Percentiles rank a stretch among this genome's conserved stretches.
Conservation (phyloP, 35 echinoderm and acorn worm genomes). For the Acanthaster planci region DNA sequence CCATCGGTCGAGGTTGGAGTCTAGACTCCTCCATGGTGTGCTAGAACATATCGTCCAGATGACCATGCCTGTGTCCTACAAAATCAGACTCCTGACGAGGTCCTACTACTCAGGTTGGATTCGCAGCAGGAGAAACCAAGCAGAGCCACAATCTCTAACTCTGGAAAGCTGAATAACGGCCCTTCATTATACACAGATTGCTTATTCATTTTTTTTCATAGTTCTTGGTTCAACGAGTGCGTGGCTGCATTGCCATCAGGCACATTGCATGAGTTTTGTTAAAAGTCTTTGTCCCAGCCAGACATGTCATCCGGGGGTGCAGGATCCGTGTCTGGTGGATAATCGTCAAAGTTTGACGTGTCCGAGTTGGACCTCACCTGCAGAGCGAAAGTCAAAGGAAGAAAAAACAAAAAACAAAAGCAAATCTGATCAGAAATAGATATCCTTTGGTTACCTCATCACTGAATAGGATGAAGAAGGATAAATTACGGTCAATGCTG, state of each 20-base stretch:
- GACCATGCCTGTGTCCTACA: too few species aligned
- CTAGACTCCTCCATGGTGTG: too few species aligned
- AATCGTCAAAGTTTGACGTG: constrained; percentile 84
- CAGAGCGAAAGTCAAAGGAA: background rate
- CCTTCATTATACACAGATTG: background rate
- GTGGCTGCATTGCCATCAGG: background rate
- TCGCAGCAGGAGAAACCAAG: too few species aligned
- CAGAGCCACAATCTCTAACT: too few species aligned
- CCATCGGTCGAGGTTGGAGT: too few species aligned
- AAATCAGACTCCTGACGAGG: too few species aligned
- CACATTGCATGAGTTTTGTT: constrained; percentile 34
- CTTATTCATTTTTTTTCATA: background rate
- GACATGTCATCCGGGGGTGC: constrained; percentile 72
- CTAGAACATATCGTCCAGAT: too few species aligned
- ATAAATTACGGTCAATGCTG: too few species aligned
- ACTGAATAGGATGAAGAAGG: too few species aligned
- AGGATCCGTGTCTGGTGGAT: constrained; percentile 80
- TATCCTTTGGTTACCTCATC: too few species aligned
- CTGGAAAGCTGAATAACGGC: too few species aligned
- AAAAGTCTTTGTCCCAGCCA: constrained; percentile 93
- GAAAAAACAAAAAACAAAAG: background rate
- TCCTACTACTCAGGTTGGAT: too few species aligned
- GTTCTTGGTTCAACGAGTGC: background rate
- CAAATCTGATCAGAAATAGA: background rate
- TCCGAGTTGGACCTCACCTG: constrained; percentile 78